phyloP scores from a whole-genome alignment of 2,888 invertebrate species.

The Podotricha telesiphe region DNA sequence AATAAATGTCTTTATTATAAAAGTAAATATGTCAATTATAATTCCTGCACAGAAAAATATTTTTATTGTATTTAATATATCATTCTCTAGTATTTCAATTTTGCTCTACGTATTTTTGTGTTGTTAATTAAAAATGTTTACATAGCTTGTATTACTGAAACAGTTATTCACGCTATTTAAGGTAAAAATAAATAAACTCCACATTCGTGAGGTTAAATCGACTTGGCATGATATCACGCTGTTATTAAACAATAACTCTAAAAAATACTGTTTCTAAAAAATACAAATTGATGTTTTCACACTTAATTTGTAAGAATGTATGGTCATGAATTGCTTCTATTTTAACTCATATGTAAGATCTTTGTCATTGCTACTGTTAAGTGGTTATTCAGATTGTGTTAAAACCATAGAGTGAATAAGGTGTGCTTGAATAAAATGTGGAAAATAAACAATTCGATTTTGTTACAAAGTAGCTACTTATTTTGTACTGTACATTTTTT shows the following conservation, averaged over 20 bases:
- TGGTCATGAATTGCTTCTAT: conserved; percentile 31
- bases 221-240: conserved; percentile 30
- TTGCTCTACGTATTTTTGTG: conserved; percentile 12
- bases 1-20: not conserved
- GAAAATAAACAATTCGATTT: not conserved
- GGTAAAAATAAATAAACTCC: conserved; percentile 12
- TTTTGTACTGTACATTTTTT: no score
- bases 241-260: conserved; percentile 21
- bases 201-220: conserved; percentile 25
- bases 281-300: conserved; percentile 42
- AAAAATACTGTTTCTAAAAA: conserved; percentile 39
- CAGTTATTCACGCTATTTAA: conserved; percentile 18
- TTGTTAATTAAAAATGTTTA: conserved; percentile 12
- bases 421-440: not conserved
- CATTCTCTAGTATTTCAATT: conserved; percentile 17
- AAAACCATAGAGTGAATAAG: not conserved
- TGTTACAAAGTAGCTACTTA: no score
- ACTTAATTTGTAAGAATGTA: conserved; percentile 34
- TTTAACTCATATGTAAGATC: not conserved
- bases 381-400: not conserved
- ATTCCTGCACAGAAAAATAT: conserved; percentile 10
- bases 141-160: not conserved
- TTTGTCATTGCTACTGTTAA: conserved; percentile 6
- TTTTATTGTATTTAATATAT: conserved; percentile 4
- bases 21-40: conserved; percentile 3